Percentiles rank a stretch among this genome's conserved stretches.
Evolutionary conservation across 2,888 invertebrate genomes (phyloP).

Genomic region (Spodoptera exigua): DNA sequence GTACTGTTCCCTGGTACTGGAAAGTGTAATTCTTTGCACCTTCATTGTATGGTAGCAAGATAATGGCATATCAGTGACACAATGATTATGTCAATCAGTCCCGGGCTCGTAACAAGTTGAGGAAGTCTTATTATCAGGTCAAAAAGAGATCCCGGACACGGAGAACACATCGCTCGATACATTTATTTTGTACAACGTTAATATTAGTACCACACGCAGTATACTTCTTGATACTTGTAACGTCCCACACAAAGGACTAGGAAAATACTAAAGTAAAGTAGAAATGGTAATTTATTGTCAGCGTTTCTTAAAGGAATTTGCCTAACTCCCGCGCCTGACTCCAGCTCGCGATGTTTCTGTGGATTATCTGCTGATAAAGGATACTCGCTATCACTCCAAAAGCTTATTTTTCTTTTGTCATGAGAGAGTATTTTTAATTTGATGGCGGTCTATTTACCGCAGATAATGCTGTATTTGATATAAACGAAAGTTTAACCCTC

Average conservation of each 20-base stretch:
- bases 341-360: conserved; percentile 3
- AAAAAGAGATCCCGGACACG: conserved; percentile 37
- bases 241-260: conserved; percentile 36
- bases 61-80: conserved; percentile 16
- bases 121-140: conserved; percentile 43
- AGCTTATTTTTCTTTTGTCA: background rate
- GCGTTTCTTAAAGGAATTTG: conserved; percentile 19
- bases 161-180: conserved; percentile 19
- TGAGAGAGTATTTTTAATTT: conserved; percentile 13
- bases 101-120: conserved; percentile 27
- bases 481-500: too few species aligned
- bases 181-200: conserved; percentile 16
- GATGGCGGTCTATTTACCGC: background rate
- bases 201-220: conserved; percentile 23
- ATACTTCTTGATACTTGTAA: conserved; percentile 29
- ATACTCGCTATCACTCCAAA: background rate
- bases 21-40: too few species aligned
- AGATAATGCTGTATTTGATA: background rate
- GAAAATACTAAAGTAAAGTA: conserved; percentile 42
- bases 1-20: too few species aligned
- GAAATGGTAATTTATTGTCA: conserved; percentile 33
- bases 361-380: background rate
- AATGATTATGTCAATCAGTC: conserved; percentile 49
- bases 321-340: conserved; percentile 1
- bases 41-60: too few species aligned